Evolutionary conservation across 2,113 vertebrate genomes (phyloP), one percentile per base, ranked within the genome.

Genomic region (Pomatostomus ruficeps): DNA sequence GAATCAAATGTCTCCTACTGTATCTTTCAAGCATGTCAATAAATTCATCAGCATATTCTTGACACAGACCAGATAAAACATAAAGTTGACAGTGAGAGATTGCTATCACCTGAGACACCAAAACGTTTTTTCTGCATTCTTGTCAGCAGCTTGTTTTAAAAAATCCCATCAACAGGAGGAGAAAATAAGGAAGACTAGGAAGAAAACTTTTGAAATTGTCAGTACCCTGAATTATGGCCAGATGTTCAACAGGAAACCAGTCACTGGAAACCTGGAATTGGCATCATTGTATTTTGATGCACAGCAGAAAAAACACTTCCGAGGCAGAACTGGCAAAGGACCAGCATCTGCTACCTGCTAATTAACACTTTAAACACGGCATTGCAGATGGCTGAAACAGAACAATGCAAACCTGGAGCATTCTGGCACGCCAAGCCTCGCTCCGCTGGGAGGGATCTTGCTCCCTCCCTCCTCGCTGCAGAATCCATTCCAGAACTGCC

Each of bases 381-480:
- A 45, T 71, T 12, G 12, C 89, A 95, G 88, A 88, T 88, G 94
- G 67, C 52, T 94, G 82, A 63, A 67, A 36, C 10, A 71, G 94
- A 95, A 57, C 68, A 90, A 90, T 71, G 43, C 58, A 63, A 91
- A 91, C 40, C 65, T 31, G 45, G 48, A 86, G 40, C 7, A 2
- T 1, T 14, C 31, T 49, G 52, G 43, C 59, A 62, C 0, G 0
- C 18, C 0, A 0, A 79, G 38, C 31, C 65, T 61, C 0, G 0
- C 40, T 67, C 68, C 3, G 1, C 21, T 48, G 75, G 25, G 55
- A 66, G 36, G 43, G 25, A 71, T 55, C 75, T 15, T 1, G 0
- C 31, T 80, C 21, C 58, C 49, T 65, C 80, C 40, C 42, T 73
- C 38, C 51, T 75, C 2, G 0, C 48, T 58, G 38, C 48, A 85